These are phyloP conservation scores for Rostratula benghalensis DNA, from an alignment of 2,113 vertebrate species.

Conservation along the genomic window DNA sequence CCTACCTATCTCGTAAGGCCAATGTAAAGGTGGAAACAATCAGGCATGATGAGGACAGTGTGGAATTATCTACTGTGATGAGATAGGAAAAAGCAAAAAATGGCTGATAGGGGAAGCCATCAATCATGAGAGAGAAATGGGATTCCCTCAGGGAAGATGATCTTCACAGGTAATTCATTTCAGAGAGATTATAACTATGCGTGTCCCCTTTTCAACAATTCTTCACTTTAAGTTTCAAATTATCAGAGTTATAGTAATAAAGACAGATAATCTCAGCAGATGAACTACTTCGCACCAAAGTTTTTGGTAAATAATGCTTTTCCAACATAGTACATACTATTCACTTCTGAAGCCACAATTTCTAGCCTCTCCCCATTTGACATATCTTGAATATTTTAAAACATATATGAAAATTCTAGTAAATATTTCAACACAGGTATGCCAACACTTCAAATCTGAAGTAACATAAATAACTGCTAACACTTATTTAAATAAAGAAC, in stretches of 20 bases:
- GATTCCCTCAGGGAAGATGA: background rate
- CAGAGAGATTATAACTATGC: background rate
- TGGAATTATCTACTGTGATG: background rate
- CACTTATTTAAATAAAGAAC: background rate
- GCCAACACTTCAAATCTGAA: background rate
- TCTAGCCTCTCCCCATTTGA: background rate
- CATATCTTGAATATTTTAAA: background rate
- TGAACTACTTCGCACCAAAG: background rate
- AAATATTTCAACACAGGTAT: conserved; percentile 25
- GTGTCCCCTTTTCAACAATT: background rate
- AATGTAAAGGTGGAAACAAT: background rate
- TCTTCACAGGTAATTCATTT: background rate
- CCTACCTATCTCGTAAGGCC: background rate
- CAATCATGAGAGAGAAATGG: background rate
- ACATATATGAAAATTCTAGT: background rate
- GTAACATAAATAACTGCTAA: background rate
- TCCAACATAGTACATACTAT: background rate
- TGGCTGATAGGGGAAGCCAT: background rate
- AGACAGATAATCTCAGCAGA: background rate
- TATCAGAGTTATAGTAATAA: background rate
- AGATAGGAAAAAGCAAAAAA: background rate
- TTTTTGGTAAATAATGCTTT: background rate
- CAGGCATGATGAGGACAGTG: background rate
- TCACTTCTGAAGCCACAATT: background rate
- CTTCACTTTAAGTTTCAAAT: background rate